These are phyloP conservation scores for Progne subis DNA, from an alignment of 2,113 vertebrate species.

Conservation along the genomic window DNA sequence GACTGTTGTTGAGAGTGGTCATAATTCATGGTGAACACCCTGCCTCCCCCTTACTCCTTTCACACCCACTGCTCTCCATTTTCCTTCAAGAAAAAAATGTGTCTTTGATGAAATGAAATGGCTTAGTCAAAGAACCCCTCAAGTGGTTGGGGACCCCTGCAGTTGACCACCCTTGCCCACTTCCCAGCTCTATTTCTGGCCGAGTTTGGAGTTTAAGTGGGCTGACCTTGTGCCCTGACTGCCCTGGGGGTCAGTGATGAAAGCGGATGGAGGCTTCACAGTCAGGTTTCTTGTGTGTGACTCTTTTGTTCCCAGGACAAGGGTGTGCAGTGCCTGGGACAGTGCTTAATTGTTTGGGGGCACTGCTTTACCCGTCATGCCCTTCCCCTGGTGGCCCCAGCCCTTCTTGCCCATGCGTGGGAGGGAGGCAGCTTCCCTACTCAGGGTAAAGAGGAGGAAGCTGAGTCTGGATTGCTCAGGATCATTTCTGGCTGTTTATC, in stretches of 20 bases:
- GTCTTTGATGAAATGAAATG: conserved; percentile 68
- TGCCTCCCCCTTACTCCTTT: conserved; percentile 32
- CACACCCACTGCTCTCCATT: conserved; percentile 59
- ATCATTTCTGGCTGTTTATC: conserved; percentile 36
- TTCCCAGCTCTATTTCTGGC: conserved; percentile 72
- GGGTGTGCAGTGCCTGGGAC: conserved; percentile 68
- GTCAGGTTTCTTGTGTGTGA: conserved; percentile 72
- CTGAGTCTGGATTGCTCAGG: background rate
- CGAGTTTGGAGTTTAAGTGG: conserved; percentile 59
- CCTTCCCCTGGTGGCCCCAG: conserved; percentile 47
- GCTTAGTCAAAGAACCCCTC: conserved; percentile 66
- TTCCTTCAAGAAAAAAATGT: conserved; percentile 46
- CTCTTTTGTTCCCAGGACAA: conserved; percentile 65
- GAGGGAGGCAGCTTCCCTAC: conserved; percentile 57
- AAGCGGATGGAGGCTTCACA: conserved; percentile 72
- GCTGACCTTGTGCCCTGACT: conserved; percentile 74
- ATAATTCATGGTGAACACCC: conserved; percentile 56
- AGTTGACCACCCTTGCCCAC: conserved; percentile 56
- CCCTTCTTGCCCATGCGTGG: conserved; percentile 60
- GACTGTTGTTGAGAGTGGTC: conserved; percentile 61
- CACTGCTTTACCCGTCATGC: conserved; percentile 63
- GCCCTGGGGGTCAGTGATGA: conserved; percentile 76
- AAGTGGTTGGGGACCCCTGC: conserved; percentile 59
- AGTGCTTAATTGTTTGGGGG: conserved; percentile 74
- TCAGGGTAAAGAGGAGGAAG: conserved; percentile 22